Conservation (phyloP, 2,113 vertebrate species). For the Cariama cristata region DNA sequence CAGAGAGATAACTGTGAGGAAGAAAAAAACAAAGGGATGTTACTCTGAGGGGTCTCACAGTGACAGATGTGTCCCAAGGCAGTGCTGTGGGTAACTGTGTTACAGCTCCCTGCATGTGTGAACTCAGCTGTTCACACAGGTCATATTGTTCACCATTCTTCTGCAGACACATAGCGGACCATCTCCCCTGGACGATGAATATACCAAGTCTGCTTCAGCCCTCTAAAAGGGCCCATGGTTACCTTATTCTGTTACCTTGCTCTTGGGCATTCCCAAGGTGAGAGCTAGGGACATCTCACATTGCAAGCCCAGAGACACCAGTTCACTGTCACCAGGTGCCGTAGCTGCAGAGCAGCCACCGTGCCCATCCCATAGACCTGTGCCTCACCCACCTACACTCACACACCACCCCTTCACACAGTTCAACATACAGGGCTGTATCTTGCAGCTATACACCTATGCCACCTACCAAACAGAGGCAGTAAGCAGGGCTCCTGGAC, state of each 20-base stretch:
- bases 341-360: not conserved
- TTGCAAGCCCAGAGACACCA: not conserved
- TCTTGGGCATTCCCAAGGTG: not conserved
- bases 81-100: not conserved
- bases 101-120: not conserved
- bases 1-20: not conserved
- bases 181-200: not conserved
- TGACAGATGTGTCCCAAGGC: not conserved
- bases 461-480: fast-evolving
- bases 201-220: fast-evolving
- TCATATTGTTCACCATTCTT: not conserved
- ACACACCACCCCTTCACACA: not conserved
- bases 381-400: not conserved
- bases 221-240: not conserved
- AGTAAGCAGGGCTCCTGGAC: not conserved
- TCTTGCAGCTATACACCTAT: not conserved
- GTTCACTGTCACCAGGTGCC: not conserved
- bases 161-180: not conserved
- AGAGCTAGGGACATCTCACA: not conserved
- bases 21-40: not conserved
- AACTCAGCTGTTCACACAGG: not conserved
- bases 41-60: not conserved
- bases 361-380: not conserved
- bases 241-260: not conserved
- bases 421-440: fast-evolving